Evolutionary conservation across 2,797 vertebrate genomes (phyloP).

Genomic region (Schizopygopsis malacanthus): DNA sequence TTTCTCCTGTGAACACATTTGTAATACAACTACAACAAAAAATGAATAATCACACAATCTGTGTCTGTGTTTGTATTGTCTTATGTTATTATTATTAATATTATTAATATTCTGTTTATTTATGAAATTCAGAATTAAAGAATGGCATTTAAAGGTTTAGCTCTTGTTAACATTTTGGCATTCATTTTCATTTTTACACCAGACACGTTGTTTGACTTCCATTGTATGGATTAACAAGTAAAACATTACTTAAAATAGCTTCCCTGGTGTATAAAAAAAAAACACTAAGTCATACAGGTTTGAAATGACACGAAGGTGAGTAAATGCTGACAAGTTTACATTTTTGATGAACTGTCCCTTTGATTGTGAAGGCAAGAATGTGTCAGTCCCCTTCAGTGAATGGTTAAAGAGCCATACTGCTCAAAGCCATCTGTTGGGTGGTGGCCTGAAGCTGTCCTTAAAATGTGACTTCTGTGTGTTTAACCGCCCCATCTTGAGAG

Average conservation of each 20-base stretch:
- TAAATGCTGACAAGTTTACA: not conserved
- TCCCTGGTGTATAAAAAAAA: not conserved
- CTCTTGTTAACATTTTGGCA: too few species aligned
- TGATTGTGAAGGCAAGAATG: not conserved
- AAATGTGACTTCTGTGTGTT: constrained; percentile 7
- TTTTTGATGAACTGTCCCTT: not conserved
- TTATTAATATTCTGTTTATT: too few species aligned
- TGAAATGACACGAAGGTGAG: not conserved
- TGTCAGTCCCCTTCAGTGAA: not conserved
- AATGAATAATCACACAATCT: too few species aligned
- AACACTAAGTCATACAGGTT: not conserved
- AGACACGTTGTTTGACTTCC: not conserved
- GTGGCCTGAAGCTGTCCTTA: not conserved
- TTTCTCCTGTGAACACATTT: too few species aligned
- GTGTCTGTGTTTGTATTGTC: too few species aligned
- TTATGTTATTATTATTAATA: too few species aligned
- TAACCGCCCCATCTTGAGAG: constrained; percentile 19
- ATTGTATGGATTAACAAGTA: not conserved
- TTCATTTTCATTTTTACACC: too few species aligned
- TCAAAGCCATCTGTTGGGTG: not conserved
- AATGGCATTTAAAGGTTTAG: too few species aligned
- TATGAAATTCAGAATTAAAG: too few species aligned
- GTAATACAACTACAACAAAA: too few species aligned
- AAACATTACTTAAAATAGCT: not conserved
- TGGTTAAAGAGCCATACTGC: not conserved